phyloP scores from a whole-genome alignment of 2,113 vertebrate species.

The Laticauda laticaudata region DNA sequence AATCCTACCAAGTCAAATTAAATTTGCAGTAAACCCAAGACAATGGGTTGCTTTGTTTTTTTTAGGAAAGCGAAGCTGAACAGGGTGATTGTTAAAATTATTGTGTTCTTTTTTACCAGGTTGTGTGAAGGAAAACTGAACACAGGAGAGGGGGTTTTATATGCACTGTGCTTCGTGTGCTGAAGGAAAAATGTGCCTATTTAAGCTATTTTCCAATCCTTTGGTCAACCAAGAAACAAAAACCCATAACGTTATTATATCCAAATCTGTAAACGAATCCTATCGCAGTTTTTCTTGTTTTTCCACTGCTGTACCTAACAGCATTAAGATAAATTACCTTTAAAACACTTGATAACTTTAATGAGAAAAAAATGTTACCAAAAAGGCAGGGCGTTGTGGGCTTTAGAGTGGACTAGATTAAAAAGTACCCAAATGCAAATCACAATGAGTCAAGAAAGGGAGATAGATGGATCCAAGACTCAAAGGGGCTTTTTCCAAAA shows the following conservation, averaged over 20 bases:
- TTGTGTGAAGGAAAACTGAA: background rate
- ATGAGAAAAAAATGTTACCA: background rate
- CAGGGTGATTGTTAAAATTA: background rate
- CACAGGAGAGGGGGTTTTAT: background rate
- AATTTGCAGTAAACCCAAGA: slow-evolving; percentile 22
- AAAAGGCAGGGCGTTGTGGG: background rate
- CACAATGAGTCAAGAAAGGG: background rate
- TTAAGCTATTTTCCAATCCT: background rate
- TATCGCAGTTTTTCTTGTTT: background rate
- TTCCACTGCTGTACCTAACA: background rate
- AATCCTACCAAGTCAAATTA: slow-evolving; percentile 26
- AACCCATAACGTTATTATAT: background rate
- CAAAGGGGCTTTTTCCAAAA: background rate
- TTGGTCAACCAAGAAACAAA: background rate
- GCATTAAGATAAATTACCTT: background rate
- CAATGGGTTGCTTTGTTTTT: background rate
- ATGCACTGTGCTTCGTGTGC: background rate
- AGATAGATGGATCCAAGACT: background rate
- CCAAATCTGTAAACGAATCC: background rate
- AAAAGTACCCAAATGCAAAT: background rate
- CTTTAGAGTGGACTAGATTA: background rate
- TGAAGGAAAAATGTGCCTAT: background rate
- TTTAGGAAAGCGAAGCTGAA: slow-evolving; percentile 11
- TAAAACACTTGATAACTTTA: background rate
- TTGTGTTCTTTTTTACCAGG: background rate